These are phyloP conservation scores for Acanthosepion pharaonis DNA, from an alignment of 2,888 invertebrate genomes.

Conservation along the genomic window DNA sequence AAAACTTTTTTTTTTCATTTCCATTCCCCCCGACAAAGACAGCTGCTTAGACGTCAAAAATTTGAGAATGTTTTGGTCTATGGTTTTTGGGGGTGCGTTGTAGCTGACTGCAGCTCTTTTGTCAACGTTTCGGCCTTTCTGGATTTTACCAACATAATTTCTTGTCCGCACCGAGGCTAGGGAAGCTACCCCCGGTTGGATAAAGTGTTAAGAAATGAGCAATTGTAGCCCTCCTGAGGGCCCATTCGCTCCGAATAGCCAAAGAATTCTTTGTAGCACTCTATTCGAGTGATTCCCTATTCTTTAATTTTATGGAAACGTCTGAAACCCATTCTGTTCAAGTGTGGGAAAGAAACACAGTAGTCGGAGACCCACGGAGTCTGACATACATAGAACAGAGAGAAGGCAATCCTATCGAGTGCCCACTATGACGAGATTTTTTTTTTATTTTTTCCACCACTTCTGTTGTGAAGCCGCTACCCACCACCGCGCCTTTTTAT, in stretches of 20 bases:
- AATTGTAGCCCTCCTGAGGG: conserved; percentile 42
- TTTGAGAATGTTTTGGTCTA: conserved; percentile 46
- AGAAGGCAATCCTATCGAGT: conserved; percentile 22
- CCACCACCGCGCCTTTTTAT: conserved; percentile 44
- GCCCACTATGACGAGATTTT: conserved; percentile 35
- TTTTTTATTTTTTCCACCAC: conserved; percentile 39
- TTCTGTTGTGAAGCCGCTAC: conserved; percentile 41
- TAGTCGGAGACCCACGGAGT: conserved; percentile 15
- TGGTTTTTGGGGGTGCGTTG: conserved; percentile 45
- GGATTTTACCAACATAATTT: conserved; percentile 47
- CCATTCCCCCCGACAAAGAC: conserved; percentile 44
- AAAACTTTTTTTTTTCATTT: conserved; percentile 43
- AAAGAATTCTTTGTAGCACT: conserved; percentile 44
- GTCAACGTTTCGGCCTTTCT: conserved; percentile 43
- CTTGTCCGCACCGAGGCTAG: conserved; percentile 43
- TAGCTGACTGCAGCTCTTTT: conserved; percentile 44
- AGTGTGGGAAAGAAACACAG: conserved; percentile 43
- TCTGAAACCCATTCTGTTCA: conserved; percentile 44
- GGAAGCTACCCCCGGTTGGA: conserved; percentile 43
- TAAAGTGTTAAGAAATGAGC: conserved; percentile 35
- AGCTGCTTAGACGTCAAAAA: conserved; percentile 45
- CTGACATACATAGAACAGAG: background rate
- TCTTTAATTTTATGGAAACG: conserved; percentile 45
- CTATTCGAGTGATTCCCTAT: conserved; percentile 39
- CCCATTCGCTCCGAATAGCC: conserved; percentile 38